Evolutionary conservation across 2,113 vertebrate genomes (phyloP).

Genomic region (Corvus moneduloides): DNA sequence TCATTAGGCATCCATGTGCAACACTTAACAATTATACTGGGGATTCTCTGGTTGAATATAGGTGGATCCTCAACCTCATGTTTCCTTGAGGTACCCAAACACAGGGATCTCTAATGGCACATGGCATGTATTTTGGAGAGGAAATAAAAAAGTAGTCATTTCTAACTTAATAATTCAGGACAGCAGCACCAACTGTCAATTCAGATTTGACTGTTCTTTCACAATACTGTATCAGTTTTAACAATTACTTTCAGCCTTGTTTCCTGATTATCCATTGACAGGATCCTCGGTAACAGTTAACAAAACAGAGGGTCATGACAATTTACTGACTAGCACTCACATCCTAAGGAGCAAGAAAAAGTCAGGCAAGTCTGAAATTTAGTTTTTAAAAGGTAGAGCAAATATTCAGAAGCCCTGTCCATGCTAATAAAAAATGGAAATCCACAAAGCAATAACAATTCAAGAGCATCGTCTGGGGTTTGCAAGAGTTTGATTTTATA

Average conservation of each 20-base stretch:
- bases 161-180: not conserved
- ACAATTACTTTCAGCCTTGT: not conserved
- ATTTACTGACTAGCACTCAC: not conserved
- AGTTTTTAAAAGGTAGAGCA: not conserved
- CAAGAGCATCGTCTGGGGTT: not conserved
- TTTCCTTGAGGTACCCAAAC: not conserved
- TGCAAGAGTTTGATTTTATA: not conserved
- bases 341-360: not conserved
- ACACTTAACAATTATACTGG: not conserved
- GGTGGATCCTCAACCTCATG: not conserved
- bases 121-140: fast-evolving
- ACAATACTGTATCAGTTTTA: not conserved
- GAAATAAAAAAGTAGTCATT: not conserved
- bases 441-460: not conserved
- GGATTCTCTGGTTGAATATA: not conserved
- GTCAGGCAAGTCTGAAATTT: not conserved
- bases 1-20: not conserved
- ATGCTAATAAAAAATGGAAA: not conserved
- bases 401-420: not conserved
- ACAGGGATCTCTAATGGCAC: not conserved
- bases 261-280: not conserved
- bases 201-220: not conserved
- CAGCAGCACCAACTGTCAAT: not conserved
- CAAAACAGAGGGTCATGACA: not conserved
- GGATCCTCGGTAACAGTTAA: not conserved